Evolutionary conservation across 2,113 vertebrate species (phyloP).

Genomic region (Centropus bengalensis): DNA sequence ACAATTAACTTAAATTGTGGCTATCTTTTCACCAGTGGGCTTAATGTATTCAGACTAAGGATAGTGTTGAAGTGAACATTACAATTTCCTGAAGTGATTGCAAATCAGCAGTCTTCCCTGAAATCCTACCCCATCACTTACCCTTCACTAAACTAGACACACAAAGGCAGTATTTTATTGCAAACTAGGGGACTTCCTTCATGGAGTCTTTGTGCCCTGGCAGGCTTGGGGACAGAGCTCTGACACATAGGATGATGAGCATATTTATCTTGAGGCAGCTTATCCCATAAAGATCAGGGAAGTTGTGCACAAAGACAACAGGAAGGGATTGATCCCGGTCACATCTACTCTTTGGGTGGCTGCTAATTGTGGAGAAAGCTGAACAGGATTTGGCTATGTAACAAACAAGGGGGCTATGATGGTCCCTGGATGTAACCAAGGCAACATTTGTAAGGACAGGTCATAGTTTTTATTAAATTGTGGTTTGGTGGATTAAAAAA

Average conservation of each 20-base stretch:
- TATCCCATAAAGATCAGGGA: neutral
- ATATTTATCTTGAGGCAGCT: neutral
- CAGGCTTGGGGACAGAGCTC: slow-evolving; percentile 23
- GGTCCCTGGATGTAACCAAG: neutral
- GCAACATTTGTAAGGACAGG: neutral
- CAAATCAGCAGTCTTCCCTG: slow-evolving; percentile 66
- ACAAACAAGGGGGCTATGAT: neutral
- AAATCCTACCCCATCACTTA: slow-evolving; percentile 21
- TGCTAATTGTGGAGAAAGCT: neutral
- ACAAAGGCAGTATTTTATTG: slow-evolving; percentile 25
- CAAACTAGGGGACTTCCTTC: neutral
- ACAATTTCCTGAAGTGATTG: slow-evolving; percentile 74
- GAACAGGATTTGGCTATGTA: neutral
- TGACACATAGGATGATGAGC: neutral
- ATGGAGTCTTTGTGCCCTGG: neutral
- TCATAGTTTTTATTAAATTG: neutral
- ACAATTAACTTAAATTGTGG: slow-evolving; percentile 74
- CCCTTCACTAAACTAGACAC: slow-evolving; percentile 33
- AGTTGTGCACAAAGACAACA: neutral
- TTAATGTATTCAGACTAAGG: slow-evolving; percentile 73
- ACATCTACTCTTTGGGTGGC: neutral
- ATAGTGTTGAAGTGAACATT: slow-evolving; percentile 64
- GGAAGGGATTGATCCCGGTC: neutral
- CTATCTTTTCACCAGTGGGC: slow-evolving; percentile 62
- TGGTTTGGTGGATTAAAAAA: rapidly evolving